Evolutionary conservation across 2,888 invertebrate genomes (phyloP).

Genomic region (Drosophila algonquin): DNA sequence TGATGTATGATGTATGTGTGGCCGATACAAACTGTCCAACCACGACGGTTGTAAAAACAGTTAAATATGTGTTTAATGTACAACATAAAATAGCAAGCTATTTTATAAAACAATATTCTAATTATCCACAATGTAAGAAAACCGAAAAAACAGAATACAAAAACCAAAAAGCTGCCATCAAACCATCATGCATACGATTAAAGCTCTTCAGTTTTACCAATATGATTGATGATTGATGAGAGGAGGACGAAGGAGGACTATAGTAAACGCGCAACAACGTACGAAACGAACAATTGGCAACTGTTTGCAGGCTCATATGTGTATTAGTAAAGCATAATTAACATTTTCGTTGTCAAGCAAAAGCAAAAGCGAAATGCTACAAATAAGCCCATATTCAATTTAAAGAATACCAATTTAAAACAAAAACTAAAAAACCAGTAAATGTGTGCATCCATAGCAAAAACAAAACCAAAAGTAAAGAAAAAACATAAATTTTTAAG

Average conservation of each 20-base stretch:
- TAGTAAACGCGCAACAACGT: conserved; percentile 32
- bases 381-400: conserved; percentile 62
- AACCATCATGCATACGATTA: conserved; percentile 27
- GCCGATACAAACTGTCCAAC: conserved; percentile 29
- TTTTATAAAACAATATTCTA: conserved; percentile 55
- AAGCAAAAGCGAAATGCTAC: conserved; percentile 5
- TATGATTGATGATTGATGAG: conserved; percentile 24
- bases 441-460: conserved; percentile 70
- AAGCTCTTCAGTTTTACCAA: conserved; percentile 25
- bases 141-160: conserved; percentile 32
- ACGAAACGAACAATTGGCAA: conserved; percentile 41
- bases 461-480: conserved; percentile 17
- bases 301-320: conserved; percentile 39
- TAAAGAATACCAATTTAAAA: conserved; percentile 34
- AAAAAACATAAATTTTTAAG: conserved; percentile 68
- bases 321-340: conserved; percentile 43
- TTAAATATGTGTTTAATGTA: conserved; percentile 57
- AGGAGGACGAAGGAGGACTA: conserved; percentile 13
- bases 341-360: conserved; percentile 58
- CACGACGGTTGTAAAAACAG: conserved; percentile 30
- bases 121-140: conserved; percentile 36
- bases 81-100: conserved; percentile 49
- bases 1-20: conserved; percentile 43
- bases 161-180: conserved; percentile 57
- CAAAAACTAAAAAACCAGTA: conserved; percentile 31